These are phyloP conservation scores for Cylindroiulus punctatus DNA, from an alignment of 2,888 invertebrate genomes.

Conservation along the genomic window DNA sequence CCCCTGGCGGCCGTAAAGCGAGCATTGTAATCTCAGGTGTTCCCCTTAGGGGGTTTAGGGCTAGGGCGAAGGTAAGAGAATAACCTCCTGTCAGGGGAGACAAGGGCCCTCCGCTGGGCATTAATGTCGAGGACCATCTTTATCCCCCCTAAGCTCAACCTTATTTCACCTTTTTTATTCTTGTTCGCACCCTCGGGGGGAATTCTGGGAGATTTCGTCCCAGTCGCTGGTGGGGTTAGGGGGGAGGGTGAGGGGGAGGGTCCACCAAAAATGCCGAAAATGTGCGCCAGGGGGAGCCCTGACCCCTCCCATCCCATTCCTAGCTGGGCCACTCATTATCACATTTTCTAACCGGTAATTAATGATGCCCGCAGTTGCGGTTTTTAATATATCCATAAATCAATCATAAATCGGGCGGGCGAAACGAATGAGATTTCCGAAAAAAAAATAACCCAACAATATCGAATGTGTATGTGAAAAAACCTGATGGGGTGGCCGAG, in stretches of 20 bases:
- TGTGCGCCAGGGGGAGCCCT: conserved; percentile 39
- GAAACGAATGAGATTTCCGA: conserved; percentile 20
- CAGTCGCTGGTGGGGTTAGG: background rate
- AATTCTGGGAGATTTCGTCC: background rate
- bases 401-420: conserved; percentile 31
- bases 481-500: background rate
- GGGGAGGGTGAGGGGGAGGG: background rate
- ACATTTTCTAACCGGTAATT: background rate
- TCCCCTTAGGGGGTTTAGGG: background rate
- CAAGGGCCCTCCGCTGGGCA: conserved; percentile 30
- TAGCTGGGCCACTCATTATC: background rate
- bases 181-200: background rate
- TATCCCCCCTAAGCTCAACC: conserved; percentile 35
- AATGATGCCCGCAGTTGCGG: conserved; percentile 35
- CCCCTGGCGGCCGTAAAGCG: conserved; percentile 28
- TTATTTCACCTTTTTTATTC: background rate
- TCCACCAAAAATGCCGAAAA: conserved; percentile 30
- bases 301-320: conserved; percentile 15
- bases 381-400: conserved; percentile 43
- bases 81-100: conserved; percentile 28
- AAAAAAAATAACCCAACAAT: background rate
- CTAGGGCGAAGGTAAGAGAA: background rate
- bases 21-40: conserved; percentile 34
- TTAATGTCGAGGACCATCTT: conserved; percentile 24
- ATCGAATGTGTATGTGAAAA: background rate